Evolutionary conservation across 2,888 invertebrate genomes (phyloP), one percentile per base, ranked within the genome.

Genomic region (Prenolepis imparis): DNA sequence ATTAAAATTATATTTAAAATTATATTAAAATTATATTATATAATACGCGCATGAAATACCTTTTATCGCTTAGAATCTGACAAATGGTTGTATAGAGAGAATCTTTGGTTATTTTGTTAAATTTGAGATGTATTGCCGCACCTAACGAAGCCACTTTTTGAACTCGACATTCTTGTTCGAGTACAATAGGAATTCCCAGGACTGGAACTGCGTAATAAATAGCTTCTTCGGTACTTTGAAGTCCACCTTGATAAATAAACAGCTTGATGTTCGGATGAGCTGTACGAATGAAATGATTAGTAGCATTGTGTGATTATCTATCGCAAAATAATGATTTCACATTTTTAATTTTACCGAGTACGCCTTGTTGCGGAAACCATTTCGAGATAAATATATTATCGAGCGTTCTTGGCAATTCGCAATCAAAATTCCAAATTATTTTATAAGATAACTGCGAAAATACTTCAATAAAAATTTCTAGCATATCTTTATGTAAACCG

Each of bases 171-270:
- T 84, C 83, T 72, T 93, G 92, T 83, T 93, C 92, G n/a, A 61
- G 77, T 0, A 90, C 36, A 32, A 90, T 12, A 4, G 92, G 91
- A 6, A 92, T 78, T 8, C 89, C 92, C 12, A 93, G 12, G 5
- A 92, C 1, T 5, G 92, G 92, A 0, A 93, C 90, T 0, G 78
- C 84, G n/a, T 81, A 85, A 59, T 89, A n/a, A 36, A 93, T 28
- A 12, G 92, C 89, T 74, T 93, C 92, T 48, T 92, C 91, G 8
- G 83, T 88, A 72, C 92, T 92, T 55, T 92, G 92, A 4, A 89
- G n/a, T 1, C 92, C 92, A 5, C 92, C 92, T 87, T 93, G 93
- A 44, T 88, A 91, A 0, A 93, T 84, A 59, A 90, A 92, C 44
- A 92, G 24, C 67, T 91, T 92, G 41, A 92, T 87, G 36, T 93